Evolutionary conservation across 2,888 invertebrate genomes (phyloP).

Genomic region (Lymantria dispar): DNA sequence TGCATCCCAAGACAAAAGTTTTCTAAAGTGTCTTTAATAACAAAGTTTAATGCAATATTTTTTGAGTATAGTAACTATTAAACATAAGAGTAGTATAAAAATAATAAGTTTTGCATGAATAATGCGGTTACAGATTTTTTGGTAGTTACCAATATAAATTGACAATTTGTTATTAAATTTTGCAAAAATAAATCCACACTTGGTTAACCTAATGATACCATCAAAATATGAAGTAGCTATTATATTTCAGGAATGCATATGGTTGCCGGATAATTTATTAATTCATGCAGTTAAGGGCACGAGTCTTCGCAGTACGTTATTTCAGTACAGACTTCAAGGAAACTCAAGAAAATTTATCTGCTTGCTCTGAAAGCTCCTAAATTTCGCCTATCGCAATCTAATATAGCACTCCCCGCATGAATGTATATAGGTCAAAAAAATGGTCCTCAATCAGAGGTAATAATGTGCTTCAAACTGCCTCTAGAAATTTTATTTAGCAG

Average conservation of each 20-base stretch:
- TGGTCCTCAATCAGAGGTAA: constrained; percentile 15
- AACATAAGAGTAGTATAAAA: too few species aligned
- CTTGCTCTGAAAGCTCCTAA: constrained; percentile 2
- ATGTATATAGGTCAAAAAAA: constrained; percentile 8
- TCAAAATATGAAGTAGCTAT: background rate
- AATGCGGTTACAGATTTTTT: too few species aligned
- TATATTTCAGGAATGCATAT: constrained; percentile 2
- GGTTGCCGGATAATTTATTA: background rate
- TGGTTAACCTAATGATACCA: background rate
- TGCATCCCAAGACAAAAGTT: too few species aligned
- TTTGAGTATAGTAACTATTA: too few species aligned
- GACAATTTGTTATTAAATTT: too few species aligned
- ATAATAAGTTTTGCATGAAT: too few species aligned
- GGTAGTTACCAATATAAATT: too few species aligned
- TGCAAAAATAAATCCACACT: too few species aligned
- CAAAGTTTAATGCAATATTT: too few species aligned
- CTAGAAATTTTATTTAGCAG: constrained; percentile 22
- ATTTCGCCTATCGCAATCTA: constrained; percentile 22
- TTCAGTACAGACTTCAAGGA: constrained; percentile 12
- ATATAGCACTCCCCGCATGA: constrained; percentile 30
- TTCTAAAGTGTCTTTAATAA: too few species aligned
- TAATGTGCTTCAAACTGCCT: constrained; percentile 23
- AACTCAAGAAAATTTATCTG: constrained; percentile 9
- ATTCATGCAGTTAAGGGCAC: background rate
- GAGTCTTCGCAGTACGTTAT: constrained; percentile 2